Conservation (phyloP, 2,797 vertebrate species). For the Cossypha dichroa region DNA sequence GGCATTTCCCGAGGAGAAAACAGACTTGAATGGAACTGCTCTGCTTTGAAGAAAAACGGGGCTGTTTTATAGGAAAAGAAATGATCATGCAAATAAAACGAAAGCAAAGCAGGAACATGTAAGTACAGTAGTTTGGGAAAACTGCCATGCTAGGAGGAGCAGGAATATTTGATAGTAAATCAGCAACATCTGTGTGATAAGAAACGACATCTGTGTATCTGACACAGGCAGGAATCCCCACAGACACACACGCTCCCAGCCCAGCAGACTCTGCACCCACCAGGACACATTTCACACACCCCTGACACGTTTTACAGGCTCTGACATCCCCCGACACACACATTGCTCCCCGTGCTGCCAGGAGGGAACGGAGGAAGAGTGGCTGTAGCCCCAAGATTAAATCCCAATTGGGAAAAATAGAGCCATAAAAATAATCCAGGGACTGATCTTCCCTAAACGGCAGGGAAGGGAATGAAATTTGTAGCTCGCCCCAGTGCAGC, state of each 20-base stretch:
- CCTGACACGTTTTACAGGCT: neutral
- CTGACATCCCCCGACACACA: neutral
- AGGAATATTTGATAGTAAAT: conserved; percentile 58
- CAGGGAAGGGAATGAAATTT: neutral
- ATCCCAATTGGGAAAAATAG: neutral
- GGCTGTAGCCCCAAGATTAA: conserved; percentile 1
- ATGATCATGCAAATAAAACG: neutral
- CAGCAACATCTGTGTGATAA: conserved; percentile 59
- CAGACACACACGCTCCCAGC: neutral
- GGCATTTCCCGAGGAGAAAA: conserved; percentile 20
- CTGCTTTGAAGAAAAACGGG: conserved; percentile 12
- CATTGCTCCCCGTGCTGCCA: neutral
- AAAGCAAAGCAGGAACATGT: conserved; percentile 27
- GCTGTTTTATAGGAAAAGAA: neutral
- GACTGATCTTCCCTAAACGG: conserved; percentile 17
- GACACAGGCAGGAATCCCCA: neutral
- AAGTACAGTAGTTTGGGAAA: conserved; percentile 65
- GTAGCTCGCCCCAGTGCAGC: neutral
- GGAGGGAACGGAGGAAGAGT: neutral
- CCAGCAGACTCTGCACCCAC: conserved; percentile 1
- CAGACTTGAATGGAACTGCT: conserved; percentile 6
- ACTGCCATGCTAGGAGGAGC: conserved; percentile 55
- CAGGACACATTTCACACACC: neutral
- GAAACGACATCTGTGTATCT: conserved; percentile 36
- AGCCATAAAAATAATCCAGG: neutral